Conservation (phyloP, 1,140 invertebrate genomes). For the Drosophila erecta region DNA sequence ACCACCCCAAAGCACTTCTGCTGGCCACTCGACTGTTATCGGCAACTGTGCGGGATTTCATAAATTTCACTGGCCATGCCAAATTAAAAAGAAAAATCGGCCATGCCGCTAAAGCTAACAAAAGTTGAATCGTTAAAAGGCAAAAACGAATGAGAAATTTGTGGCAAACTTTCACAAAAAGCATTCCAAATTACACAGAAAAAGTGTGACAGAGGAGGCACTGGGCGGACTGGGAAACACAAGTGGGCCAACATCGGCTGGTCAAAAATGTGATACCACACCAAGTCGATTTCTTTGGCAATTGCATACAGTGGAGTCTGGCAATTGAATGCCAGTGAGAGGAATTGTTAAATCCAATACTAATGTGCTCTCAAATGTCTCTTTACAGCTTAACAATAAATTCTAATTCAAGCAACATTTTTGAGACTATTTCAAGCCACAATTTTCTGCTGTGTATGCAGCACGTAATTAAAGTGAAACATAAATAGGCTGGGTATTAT, state of each 20-base stretch:
- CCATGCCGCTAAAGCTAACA: constrained; percentile 46
- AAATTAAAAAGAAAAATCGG: constrained; percentile 58
- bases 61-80: constrained; percentile 57
- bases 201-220: constrained; percentile 7
- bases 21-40: constrained; percentile 33
- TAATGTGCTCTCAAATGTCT: too few relatives aligned
- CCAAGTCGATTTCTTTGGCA: not conserved
- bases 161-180: constrained; percentile 65
- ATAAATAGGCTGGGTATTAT: too few relatives aligned
- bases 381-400: too few relatives aligned
- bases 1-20: not conserved
- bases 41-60: constrained; percentile 63
- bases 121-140: constrained; percentile 74
- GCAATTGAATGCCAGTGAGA: too few relatives aligned
- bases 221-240: not conserved
- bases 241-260: constrained; percentile 32
- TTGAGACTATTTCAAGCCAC: too few relatives aligned
- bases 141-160: constrained; percentile 22
- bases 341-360: too few relatives aligned
- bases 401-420: too few relatives aligned
- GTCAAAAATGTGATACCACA: constrained; percentile 9
- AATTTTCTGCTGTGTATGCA: too few relatives aligned
- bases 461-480: too few relatives aligned
- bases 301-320: not conserved
- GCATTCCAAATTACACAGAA: constrained; percentile 65